A percentile compares a stretch with the other conserved stretches of the same genome.
Evolutionary conservation across 2,888 invertebrate species (phyloP).

Genomic region (Mechanitis messenoides): DNA sequence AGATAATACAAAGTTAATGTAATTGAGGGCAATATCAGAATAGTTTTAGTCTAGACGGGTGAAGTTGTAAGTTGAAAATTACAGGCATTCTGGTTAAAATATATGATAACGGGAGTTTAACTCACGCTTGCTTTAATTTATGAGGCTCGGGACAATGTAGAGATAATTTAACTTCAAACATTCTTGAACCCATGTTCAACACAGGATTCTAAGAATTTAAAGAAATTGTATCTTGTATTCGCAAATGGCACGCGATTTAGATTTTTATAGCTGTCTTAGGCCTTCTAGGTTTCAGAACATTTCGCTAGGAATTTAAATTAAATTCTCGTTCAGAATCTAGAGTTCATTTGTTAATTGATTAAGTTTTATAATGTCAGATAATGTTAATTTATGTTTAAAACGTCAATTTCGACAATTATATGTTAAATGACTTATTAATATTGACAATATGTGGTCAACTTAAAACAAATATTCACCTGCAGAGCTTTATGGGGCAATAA

Average conservation of each 20-base stretch:
- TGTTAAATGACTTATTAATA: conserved; percentile 26
- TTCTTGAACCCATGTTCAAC: conserved; percentile 21
- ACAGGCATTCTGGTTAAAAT: conserved; percentile 58
- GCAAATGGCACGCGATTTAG: neutral
- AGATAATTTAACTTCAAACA: conserved; percentile 33
- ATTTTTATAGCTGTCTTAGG: neutral
- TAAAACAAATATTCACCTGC: conserved; percentile 70
- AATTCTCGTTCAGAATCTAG: neutral
- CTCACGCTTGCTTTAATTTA: conserved; percentile 57
- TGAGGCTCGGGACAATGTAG: conserved; percentile 38
- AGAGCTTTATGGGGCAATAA: conserved; percentile 68
- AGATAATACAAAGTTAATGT: conserved; percentile 47
- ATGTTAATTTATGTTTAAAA: neutral
- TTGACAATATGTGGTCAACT: conserved; percentile 57
- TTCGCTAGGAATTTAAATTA: neutral
- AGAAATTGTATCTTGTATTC: neutral
- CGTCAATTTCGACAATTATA: neutral
- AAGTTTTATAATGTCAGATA: neutral
- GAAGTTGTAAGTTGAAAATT: conserved; percentile 61
- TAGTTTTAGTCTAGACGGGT: conserved; percentile 72
- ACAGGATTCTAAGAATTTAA: neutral
- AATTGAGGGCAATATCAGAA: conserved; percentile 66
- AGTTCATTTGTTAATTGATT: too few relatives aligned
- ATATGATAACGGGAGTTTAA: conserved; percentile 51
- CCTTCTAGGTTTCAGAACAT: neutral